Evolutionary conservation across 2,113 vertebrate genomes (phyloP).

Genomic region (Psittacula cyanocephala): DNA sequence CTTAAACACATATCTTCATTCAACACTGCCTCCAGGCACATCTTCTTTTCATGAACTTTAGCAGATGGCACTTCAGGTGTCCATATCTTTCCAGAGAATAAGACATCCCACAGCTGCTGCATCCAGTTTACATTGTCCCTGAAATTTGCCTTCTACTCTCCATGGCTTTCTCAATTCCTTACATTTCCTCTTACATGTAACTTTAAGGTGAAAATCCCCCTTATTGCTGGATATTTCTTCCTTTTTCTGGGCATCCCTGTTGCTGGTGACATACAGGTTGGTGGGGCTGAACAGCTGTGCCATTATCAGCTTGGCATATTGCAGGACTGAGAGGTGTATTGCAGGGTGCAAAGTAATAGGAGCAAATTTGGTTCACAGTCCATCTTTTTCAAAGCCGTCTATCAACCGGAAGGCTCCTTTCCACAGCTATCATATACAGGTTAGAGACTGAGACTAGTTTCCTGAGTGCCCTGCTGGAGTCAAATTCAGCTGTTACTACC

Average conservation of each 20-base stretch:
- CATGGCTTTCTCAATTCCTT: accelerated
- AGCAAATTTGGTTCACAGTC: conserved; percentile 14
- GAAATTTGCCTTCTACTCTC: neutral
- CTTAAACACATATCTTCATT: neutral
- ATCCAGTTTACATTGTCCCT: neutral
- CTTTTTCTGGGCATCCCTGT: neutral
- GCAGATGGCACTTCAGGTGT: neutral
- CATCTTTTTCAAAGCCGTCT: neutral
- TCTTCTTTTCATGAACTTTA: neutral
- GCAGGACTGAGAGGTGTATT: neutral
- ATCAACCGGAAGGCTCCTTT: neutral
- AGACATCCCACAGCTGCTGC: neutral
- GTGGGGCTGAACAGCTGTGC: neutral
- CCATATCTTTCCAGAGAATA: neutral
- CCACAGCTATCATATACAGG: neutral
- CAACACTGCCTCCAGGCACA: neutral
- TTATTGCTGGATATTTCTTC: neutral
- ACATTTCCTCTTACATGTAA: neutral
- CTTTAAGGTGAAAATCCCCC: neutral
- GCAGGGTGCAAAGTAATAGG: neutral
- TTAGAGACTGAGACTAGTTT: neutral
- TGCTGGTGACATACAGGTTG: neutral
- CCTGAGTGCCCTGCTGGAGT: neutral
- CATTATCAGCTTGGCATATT: neutral
- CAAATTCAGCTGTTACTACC: conserved; percentile 4